Conservation (phyloP, 2,888 invertebrate species). For the Lysandra coridon region DNA sequence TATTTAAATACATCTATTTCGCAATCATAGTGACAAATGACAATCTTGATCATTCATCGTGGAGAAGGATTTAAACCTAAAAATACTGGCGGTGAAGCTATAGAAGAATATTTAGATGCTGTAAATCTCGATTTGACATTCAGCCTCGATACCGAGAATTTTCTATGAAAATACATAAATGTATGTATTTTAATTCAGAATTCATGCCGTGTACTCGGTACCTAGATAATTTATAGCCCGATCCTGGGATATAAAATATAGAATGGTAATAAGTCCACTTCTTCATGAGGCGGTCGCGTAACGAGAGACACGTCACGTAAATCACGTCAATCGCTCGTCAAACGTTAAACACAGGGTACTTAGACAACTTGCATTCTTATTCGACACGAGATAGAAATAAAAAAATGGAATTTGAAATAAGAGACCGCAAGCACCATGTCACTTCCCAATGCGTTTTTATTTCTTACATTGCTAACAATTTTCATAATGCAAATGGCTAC, state of each 20-base stretch:
- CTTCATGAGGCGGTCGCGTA: slow-evolving; percentile 1
- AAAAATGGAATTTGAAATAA: too few species aligned
- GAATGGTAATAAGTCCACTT: not conserved
- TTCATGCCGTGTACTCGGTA: not conserved
- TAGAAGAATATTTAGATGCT: not conserved
- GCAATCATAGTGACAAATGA: too few species aligned
- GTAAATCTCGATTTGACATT: not conserved
- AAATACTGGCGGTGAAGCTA: not conserved
- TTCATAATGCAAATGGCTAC: too few species aligned
- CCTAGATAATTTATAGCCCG: slow-evolving; percentile 16
- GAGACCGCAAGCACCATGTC: too few species aligned
- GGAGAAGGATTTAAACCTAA: not conserved
- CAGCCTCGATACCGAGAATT: not conserved
- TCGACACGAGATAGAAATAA: too few species aligned
- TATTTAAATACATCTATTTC: too few species aligned
- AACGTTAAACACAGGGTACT: not conserved
- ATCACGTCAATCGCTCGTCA: slow-evolving; percentile 17
- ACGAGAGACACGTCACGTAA: slow-evolving; percentile 1
- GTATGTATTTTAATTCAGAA: slow-evolving; percentile 7
- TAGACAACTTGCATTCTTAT: not conserved
- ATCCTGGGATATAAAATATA: slow-evolving; percentile 8
- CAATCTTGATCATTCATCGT: too few species aligned
- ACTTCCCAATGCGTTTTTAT: too few species aligned
- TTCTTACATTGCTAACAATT: too few species aligned
- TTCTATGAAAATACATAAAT: not conserved